Evolutionary conservation across 2,888 invertebrate genomes (phyloP).

Genomic region (Mesorhabditis spiculigera): DNA sequence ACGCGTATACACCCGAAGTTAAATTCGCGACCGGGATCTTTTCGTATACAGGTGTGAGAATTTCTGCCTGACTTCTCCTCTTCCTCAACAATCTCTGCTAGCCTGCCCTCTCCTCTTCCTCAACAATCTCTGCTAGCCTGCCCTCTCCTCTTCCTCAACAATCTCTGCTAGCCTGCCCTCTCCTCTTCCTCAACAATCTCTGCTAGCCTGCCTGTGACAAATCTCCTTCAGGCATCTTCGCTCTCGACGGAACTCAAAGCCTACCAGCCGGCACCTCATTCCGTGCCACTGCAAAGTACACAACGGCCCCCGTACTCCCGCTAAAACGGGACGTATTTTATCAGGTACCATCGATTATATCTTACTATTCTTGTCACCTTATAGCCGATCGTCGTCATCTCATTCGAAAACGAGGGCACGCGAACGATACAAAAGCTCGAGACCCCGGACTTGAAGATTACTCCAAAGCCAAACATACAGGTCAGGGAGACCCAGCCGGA

Average conservation of each 20-base stretch:
- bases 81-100: neutral
- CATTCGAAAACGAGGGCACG: neutral
- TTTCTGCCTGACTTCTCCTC: neutral
- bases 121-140: neutral
- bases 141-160: neutral
- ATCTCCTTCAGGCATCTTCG: neutral
- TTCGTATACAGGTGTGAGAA: neutral
- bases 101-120: neutral
- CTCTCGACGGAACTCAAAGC: conserved; percentile 3
- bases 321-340: neutral
- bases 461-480: neutral
- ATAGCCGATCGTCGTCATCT: neutral
- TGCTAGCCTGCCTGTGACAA: too few species aligned
- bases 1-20: neutral
- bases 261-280: neutral
- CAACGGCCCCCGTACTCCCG: neutral
- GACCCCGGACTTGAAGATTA: neutral
- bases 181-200: neutral
- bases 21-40: conserved; percentile 1
- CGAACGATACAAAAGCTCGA: neutral
- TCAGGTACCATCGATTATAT: neutral
- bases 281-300: neutral
- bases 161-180: neutral
- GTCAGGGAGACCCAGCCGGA: neutral
- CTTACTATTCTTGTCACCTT: neutral